Evolutionary conservation across 2,888 invertebrate genomes (phyloP), one percentile per base, ranked within the genome.

Genomic region (Nymphalis urticae): DNA sequence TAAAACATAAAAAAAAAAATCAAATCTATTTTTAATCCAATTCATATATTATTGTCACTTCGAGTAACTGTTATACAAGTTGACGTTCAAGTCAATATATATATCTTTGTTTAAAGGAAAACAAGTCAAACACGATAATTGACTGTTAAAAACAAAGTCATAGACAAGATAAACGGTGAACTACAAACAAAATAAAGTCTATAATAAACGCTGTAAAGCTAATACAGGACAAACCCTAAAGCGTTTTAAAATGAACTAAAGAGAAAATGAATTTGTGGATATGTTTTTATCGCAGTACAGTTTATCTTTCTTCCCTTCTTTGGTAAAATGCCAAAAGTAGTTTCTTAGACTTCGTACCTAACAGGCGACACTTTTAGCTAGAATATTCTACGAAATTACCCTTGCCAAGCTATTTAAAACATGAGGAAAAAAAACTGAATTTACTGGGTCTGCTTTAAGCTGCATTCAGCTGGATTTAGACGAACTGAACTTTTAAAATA

Each of bases 331-430:
- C 74, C 74, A 74, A 73, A 62, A 50, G 66, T 59, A 68, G 73
- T 72, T 73, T 65, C 73, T 73, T 70, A 74, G 70, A 68, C 73
- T 73, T 62, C 58, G 64, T 73, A 71, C 70, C 72, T 73, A 74
- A 72, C 65, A 72, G 70, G 67, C 72, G 70, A 74, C 74, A 74
- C 70, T 71, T 70, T 73, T 70, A 74, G 70, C 67, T 69, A 56
- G 72, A 73, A 73, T 68, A 70, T 73, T 73, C 70, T 68, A 74
- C 70, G 60, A 72, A 73, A 73, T 73, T 72, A 71, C 72, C 73
- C 63, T 69, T 72, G 73, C 72, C 74, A 74, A 74, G 73, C 69
- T 68, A 71, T 69, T 73, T 72, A 73, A 73, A 69, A 71, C 70
- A 65, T 65, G 67, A 69, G 54, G 8, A 59, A 63, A 59, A 62